These are phyloP conservation scores for Hippopotamus amphibius DNA, from an alignment of 2,113 vertebrate species.

Conservation along the genomic window DNA sequence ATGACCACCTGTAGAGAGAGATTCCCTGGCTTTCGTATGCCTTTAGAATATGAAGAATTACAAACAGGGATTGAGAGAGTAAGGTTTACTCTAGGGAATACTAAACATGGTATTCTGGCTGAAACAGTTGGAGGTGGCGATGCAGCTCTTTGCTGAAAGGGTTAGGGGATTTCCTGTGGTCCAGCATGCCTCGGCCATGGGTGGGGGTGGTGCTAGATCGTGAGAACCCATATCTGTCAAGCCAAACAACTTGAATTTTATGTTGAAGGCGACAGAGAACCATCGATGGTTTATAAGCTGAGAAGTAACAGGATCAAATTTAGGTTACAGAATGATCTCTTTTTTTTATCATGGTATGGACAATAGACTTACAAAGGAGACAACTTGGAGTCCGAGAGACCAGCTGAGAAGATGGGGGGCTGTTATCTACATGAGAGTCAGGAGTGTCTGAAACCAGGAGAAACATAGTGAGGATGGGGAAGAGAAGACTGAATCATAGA, in stretches of 20 bases:
- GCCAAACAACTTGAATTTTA: not conserved
- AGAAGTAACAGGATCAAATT: not conserved
- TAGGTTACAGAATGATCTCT: not conserved
- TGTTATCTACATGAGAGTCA: not conserved
- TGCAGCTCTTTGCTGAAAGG: not conserved
- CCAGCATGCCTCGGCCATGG: not conserved
- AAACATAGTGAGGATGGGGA: not conserved
- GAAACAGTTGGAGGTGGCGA: too few species aligned
- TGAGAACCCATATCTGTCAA: not conserved
- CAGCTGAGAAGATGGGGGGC: not conserved
- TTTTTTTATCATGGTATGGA: not conserved
- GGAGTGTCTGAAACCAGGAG: not conserved
- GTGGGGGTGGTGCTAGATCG: not conserved
- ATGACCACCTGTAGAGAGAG: not conserved
- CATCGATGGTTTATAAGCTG: not conserved
- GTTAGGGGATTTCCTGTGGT: not conserved
- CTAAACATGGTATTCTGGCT: not conserved
- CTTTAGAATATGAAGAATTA: not conserved
- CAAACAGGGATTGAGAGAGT: not conserved
- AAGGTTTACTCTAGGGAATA: not conserved
- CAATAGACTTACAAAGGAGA: not conserved
- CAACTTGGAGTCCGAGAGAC: accelerated
- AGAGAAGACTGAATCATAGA: not conserved
- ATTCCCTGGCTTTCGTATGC: not conserved
- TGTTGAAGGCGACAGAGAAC: not conserved